These are phyloP conservation scores for Trichosurus vulpecula DNA, from an alignment of 2,797 vertebrate species.

Conservation along the genomic window DNA sequence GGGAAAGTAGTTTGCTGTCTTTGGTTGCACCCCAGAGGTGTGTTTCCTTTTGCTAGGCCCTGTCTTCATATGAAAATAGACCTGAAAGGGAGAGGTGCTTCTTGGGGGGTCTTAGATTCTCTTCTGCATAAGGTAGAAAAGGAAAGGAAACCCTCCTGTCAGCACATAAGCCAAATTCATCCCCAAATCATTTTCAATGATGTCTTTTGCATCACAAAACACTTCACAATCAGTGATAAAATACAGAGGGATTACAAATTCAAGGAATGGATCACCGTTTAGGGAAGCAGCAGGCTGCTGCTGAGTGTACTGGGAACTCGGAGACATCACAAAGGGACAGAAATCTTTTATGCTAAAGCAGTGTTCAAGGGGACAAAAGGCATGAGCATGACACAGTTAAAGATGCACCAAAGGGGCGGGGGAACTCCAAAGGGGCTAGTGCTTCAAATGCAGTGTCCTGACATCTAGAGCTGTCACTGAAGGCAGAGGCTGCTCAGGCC, in stretches of 20 bases:
- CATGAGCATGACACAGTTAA: too few relatives aligned
- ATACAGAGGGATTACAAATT: slow-evolving; percentile 72
- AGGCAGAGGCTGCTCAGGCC: not conserved
- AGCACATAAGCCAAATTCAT: slow-evolving; percentile 15
- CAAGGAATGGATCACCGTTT: slow-evolving; percentile 62
- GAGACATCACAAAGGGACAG: slow-evolving; percentile 33
- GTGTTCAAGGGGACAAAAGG: not conserved
- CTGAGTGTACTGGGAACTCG: not conserved
- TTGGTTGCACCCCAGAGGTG: not conserved
- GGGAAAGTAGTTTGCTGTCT: not conserved
- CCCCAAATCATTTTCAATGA: slow-evolving; percentile 18
- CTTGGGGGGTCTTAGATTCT: not conserved
- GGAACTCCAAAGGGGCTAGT: not conserved
- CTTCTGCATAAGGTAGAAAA: not conserved
- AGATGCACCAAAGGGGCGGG: not conserved
- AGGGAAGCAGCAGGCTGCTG: slow-evolving; percentile 30
- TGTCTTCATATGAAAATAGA: not conserved
- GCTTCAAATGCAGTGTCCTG: not conserved
- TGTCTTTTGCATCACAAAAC: slow-evolving; percentile 69
- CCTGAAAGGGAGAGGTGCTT: not conserved
- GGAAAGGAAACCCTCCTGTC: slow-evolving; percentile 6
- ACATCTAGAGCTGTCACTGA: too few relatives aligned
- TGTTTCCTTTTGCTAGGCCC: slow-evolving; percentile 13
- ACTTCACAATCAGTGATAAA: slow-evolving; percentile 66
- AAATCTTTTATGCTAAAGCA: not conserved